Evolutionary conservation across 2,888 invertebrate genomes (phyloP).

Genomic region (Andrena trimmerana): DNA sequence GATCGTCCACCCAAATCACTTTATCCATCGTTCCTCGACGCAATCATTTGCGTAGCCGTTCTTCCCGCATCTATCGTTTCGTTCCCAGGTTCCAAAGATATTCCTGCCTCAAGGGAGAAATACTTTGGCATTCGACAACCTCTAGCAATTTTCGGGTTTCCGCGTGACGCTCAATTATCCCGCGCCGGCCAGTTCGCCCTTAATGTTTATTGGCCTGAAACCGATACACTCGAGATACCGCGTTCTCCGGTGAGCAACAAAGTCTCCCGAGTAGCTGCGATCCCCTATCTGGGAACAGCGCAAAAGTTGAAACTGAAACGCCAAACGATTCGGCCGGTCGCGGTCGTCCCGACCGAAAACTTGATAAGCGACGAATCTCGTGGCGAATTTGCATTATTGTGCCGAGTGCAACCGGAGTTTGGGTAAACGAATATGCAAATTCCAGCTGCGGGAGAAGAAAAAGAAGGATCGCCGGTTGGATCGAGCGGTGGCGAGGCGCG

Average conservation of each 20-base stretch:
- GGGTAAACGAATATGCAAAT: slow-evolving; percentile 8
- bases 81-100: no score
- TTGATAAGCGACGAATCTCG: slow-evolving; percentile 23
- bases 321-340: not conserved
- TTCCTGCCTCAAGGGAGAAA: no score
- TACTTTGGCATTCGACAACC: no score
- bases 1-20: not conserved
- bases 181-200: no score
- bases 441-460: not conserved
- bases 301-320: not conserved
- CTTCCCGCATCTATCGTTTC: no score
- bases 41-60: no score
- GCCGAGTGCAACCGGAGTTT: not conserved
- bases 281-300: not conserved
- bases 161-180: no score
- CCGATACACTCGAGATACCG: no score
- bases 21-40: not conserved
- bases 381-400: slow-evolving; percentile 27
- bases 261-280: no score
- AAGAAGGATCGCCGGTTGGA: not conserved
- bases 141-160: no score
- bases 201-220: no score
- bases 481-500: slow-evolving; percentile 22
- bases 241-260: no score
- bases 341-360: not conserved